Base-by-base conservation (phyloP, 2,113 vertebrate genomes). In the Xiphias gladius region DNA sequence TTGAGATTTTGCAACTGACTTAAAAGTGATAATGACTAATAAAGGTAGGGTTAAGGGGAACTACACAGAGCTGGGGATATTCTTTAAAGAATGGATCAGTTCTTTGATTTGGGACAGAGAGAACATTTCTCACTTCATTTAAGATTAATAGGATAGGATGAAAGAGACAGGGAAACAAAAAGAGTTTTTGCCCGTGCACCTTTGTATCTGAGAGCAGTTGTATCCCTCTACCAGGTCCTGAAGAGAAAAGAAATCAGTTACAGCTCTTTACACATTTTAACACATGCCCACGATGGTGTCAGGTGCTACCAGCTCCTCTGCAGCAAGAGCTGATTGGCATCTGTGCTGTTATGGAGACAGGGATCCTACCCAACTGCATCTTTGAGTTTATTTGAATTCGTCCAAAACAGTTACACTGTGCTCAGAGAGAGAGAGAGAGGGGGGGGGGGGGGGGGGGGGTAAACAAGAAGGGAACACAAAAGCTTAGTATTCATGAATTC, bases 401-500 rank as follows among this genome's bases (percentile, higher is more conserved):
- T 83, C 84, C 65, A 73, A 80, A 88, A 78, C 50, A 85, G 55
- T 84, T 76, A 61, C 37, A 55, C 57, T 26, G 69, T 55, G 50
- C 64, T 69, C 24, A 76, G 77, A n/a, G n/a, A n/a, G n/a, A n/a
- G n/a, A n/a, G n/a, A n/a, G n/a, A n/a, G n/a, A n/a, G n/a, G n/a
- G n/a, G n/a, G n/a, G n/a, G n/a, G 76, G 37, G 71, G 55, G 64
- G 54, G 67, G 77, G 67, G 71, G 68, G 68, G 75, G 62, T 83
- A 90, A 93, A 92, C 88, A 91, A 76, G 85, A 81, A 59, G 66
- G 70, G 43, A 91, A 69, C 87, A 88, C 79, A 88, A 78, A 85
- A 89, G 72, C 87, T 92, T 89, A 79, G 68, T 93, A 93, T 93
- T 95, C 92, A 92, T 94, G 88, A 91, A 92, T 93, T 94, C 91